Percentiles rank a stretch among this genome's conserved stretches.
These are phyloP conservation scores for Neopipo cinnamomea DNA, from an alignment of 2,113 vertebrate genomes.

Conservation along the genomic window DNA sequence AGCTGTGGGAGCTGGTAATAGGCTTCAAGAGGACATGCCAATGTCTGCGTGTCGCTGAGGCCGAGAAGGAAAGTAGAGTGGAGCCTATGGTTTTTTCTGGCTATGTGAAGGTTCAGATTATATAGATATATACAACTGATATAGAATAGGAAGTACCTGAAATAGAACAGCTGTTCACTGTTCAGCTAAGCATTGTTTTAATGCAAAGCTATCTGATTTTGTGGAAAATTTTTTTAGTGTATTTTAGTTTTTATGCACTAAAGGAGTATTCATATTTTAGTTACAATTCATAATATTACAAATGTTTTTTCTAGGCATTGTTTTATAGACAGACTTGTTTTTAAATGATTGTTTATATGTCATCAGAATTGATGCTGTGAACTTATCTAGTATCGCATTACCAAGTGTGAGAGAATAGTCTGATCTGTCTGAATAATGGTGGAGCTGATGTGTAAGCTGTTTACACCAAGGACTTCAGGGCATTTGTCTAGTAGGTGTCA, in stretches of 20 bases:
- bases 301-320: neutral
- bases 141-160: neutral
- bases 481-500: neutral
- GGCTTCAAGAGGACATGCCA: neutral
- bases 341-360: neutral
- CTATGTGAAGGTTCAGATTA: neutral
- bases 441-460: neutral
- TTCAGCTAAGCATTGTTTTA: neutral
- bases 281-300: neutral
- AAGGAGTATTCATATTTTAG: neutral
- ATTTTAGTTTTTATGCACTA: neutral
- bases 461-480: neutral
- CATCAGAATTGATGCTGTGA: neutral
- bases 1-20: neutral
- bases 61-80: neutral
- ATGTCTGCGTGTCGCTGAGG: neutral
- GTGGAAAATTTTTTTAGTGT: neutral
- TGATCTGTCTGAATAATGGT: neutral
- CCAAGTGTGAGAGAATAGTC: neutral
- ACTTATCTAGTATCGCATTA: neutral
- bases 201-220: neutral
- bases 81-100: neutral
- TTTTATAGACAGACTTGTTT: neutral
- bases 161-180: neutral
- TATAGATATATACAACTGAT: neutral